Evolutionary conservation across 2,797 vertebrate genomes (phyloP).

Genomic region (Apogon hyalosoma): DNA sequence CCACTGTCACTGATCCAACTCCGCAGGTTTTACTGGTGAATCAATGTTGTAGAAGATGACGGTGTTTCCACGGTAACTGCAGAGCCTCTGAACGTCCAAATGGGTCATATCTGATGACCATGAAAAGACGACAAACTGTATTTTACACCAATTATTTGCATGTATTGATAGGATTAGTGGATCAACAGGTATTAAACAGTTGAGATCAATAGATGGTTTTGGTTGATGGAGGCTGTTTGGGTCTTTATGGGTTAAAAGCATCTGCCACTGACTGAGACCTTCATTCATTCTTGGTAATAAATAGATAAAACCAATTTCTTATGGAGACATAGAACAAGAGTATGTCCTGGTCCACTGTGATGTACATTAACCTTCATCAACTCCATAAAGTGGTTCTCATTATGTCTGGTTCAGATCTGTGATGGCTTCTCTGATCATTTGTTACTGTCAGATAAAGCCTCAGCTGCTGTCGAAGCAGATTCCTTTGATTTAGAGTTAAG

Average conservation of each 20-base stretch:
- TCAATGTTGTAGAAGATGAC: too few species aligned
- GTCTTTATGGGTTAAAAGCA: background rate
- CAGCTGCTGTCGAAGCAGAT: conserved; percentile 21
- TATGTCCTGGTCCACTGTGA: conserved; percentile 13
- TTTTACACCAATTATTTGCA: too few species aligned
- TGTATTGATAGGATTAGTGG: too few species aligned
- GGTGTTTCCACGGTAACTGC: too few species aligned
- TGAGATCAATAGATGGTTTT: too few species aligned
- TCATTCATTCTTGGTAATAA: conserved; percentile 7
- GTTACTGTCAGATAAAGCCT: conserved; percentile 40
- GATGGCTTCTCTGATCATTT: conserved; percentile 41
- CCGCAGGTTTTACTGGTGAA: too few species aligned
- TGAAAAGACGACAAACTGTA: too few species aligned
- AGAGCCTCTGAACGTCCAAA: too few species aligned
- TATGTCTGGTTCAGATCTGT: conserved; percentile 38
- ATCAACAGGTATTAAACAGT: too few species aligned
- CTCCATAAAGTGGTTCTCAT: conserved; percentile 33
- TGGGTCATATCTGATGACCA: too few species aligned
- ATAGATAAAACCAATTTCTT: conserved; percentile 18
- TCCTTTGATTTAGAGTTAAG: conserved; percentile 36
- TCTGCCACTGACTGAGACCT: conserved; percentile 11
- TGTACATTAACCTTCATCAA: conserved; percentile 21
- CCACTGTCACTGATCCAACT: too few species aligned
- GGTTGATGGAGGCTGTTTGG: too few species aligned
- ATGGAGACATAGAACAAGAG: conserved; percentile 7